phyloP scores from a whole-genome alignment of 1,140 invertebrate genomes.

The Cephus cinctus region DNA sequence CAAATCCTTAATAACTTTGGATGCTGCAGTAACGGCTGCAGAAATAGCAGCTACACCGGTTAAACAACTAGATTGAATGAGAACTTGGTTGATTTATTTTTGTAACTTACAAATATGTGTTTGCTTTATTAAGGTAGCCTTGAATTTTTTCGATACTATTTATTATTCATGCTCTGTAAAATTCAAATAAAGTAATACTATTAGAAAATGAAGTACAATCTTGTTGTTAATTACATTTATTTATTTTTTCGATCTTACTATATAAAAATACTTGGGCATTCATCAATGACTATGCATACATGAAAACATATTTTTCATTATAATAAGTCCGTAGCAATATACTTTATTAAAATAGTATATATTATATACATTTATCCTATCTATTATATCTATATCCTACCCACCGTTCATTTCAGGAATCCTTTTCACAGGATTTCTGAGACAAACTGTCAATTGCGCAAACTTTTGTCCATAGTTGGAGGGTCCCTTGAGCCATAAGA shows the following conservation, averaged over 20 bases:
- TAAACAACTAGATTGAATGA: conserved; percentile 31
- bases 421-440: conserved; percentile 33
- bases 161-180: too few relatives aligned
- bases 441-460: conserved; percentile 37
- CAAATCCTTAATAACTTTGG: conserved; percentile 37
- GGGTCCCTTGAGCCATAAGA: conserved; percentile 24
- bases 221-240: conserved; percentile 39
- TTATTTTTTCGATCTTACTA: conserved; percentile 41
- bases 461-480: conserved; percentile 23
- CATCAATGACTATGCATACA: conserved; percentile 39
- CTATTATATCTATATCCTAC: conserved; percentile 27
- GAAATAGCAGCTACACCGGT: conserved; percentile 36
- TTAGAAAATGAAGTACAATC: too few relatives aligned
- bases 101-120: too few relatives aligned
- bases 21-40: conserved; percentile 30
- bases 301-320: conserved; percentile 41
- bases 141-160: too few relatives aligned
- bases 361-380: conserved; percentile 48
- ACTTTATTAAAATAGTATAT: conserved; percentile 38
- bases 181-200: too few relatives aligned
- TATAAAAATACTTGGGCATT: conserved; percentile 50
- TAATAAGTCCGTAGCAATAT: conserved; percentile 38
- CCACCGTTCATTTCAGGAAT: conserved; percentile 38
- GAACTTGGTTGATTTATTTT: neutral
- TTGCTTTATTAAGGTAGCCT: too few relatives aligned